Conservation (phyloP, 2,888 invertebrate species). For the Pyrocoelia pectoralis region DNA sequence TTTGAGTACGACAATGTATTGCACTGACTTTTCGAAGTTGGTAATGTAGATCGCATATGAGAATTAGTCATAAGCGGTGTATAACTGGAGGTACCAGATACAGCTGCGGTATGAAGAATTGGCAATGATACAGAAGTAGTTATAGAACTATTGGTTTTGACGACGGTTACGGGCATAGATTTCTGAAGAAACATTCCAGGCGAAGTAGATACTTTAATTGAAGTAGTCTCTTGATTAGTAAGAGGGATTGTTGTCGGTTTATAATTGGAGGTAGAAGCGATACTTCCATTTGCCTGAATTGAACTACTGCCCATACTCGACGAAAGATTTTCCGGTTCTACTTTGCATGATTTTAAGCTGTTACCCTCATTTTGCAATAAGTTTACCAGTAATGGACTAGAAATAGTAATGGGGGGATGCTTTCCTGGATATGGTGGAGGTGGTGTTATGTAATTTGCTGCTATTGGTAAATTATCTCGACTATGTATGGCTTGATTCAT, state of each 20-base stretch:
- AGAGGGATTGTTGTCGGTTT: conserved; percentile 22
- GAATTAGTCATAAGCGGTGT: conserved; percentile 26
- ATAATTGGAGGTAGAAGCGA: conserved; percentile 13
- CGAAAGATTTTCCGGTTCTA: conserved; percentile 23
- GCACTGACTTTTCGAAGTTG: conserved; percentile 27
- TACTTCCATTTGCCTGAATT: conserved; percentile 18
- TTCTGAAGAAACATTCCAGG: conserved; percentile 34
- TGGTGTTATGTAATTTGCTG: conserved; percentile 46
- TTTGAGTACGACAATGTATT: conserved; percentile 29
- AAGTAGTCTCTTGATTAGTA: conserved; percentile 21
- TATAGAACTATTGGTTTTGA: conserved; percentile 25
- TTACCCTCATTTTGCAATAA: conserved; percentile 85
- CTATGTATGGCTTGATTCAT: conserved; percentile 90
- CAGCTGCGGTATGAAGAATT: conserved; percentile 23
- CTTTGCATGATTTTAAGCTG: conserved; percentile 36
- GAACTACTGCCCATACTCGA: conserved; percentile 15
- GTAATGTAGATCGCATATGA: conserved; percentile 23
- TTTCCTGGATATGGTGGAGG: conserved; percentile 61
- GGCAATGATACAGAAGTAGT: conserved; percentile 20
- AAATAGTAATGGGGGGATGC: conserved; percentile 72
- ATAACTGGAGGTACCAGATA: conserved; percentile 26
- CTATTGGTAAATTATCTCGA: conserved; percentile 59
- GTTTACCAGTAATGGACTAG: conserved; percentile 90
- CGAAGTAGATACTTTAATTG: conserved; percentile 16
- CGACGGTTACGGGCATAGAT: conserved; percentile 19